Percentiles rank a stretch among this genome's conserved stretches.
These are phyloP conservation scores for Crocodylus rhombifer DNA, from an alignment of 2,797 vertebrate species.

Conservation along the genomic window DNA sequence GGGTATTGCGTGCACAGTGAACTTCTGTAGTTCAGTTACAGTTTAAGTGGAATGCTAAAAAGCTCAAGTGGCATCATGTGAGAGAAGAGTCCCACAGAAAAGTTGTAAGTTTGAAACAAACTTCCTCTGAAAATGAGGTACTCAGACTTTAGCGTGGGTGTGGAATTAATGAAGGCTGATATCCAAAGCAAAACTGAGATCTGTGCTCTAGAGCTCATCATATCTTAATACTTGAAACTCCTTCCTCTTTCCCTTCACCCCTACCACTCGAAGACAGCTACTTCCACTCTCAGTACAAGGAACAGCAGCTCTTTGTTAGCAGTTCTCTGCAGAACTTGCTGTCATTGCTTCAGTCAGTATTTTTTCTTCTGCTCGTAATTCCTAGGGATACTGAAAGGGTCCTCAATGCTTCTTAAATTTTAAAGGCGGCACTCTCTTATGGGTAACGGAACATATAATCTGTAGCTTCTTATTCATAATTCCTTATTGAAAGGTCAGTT, in stretches of 20 bases:
- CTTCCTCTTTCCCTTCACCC: background rate
- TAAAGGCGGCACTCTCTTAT: background rate
- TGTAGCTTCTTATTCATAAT: background rate
- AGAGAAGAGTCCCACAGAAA: background rate
- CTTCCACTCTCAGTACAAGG: slow-evolving; percentile 13
- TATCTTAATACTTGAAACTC: background rate
- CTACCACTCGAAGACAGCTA: background rate
- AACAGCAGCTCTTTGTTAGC: slow-evolving; percentile 64
- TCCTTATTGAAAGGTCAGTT: background rate
- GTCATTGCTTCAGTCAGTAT: background rate
- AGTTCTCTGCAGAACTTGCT: background rate
- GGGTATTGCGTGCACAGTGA: slow-evolving; percentile 33
- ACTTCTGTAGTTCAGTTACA: slow-evolving; percentile 15
- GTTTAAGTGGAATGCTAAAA: background rate
- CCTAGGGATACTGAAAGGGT: background rate
- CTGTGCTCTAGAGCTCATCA: background rate
- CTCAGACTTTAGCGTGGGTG: too few species aligned
- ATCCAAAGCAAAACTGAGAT: background rate
- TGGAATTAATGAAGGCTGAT: background rate
- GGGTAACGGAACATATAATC: background rate
- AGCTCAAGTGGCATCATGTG: background rate
- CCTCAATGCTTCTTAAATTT: background rate
- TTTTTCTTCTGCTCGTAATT: background rate
- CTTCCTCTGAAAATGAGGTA: background rate
- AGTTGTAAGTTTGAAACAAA: background rate